phyloP scores from a whole-genome alignment of 2,113 vertebrate species.

The Herpailurus yagouaroundi region DNA sequence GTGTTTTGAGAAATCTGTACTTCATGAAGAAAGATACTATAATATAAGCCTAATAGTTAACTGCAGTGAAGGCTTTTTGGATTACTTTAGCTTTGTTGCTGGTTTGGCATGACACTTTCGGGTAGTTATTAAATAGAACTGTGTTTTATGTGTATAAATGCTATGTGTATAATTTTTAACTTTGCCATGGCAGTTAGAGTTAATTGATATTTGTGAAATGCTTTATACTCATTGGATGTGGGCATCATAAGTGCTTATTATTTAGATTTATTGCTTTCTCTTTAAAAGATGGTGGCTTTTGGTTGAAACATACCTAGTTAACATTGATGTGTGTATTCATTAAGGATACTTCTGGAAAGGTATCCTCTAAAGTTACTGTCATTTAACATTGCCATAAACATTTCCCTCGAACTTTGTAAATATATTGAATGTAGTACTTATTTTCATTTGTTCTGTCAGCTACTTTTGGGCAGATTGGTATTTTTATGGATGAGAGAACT shows the following conservation, averaged over 20 bases:
- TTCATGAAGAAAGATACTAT: slow-evolving; percentile 50
- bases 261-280: slow-evolving; percentile 62
- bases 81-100: slow-evolving; percentile 53
- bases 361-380: neutral
- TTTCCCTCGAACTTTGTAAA: slow-evolving; percentile 28
- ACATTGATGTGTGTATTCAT: slow-evolving; percentile 41
- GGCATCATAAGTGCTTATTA: slow-evolving; percentile 5
- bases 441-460: slow-evolving; percentile 48
- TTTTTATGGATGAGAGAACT: slow-evolving; percentile 45
- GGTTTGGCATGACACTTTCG: slow-evolving; percentile 36
- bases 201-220: slow-evolving; percentile 68
- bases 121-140: slow-evolving; percentile 52
- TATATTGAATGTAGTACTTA: neutral
- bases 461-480: neutral
- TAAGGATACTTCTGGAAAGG: neutral
- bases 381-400: neutral
- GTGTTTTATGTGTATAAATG: slow-evolving; percentile 28
- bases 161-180: slow-evolving; percentile 55
- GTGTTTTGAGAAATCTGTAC: slow-evolving; percentile 23
- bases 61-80: slow-evolving; percentile 25
- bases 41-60: slow-evolving; percentile 6
- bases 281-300: slow-evolving; percentile 63
- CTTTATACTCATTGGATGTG: slow-evolving; percentile 7
- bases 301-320: neutral
- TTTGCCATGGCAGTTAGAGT: slow-evolving; percentile 22